phyloP scores from a whole-genome alignment of 2,797 vertebrate species.

The Masticophis lateralis region DNA sequence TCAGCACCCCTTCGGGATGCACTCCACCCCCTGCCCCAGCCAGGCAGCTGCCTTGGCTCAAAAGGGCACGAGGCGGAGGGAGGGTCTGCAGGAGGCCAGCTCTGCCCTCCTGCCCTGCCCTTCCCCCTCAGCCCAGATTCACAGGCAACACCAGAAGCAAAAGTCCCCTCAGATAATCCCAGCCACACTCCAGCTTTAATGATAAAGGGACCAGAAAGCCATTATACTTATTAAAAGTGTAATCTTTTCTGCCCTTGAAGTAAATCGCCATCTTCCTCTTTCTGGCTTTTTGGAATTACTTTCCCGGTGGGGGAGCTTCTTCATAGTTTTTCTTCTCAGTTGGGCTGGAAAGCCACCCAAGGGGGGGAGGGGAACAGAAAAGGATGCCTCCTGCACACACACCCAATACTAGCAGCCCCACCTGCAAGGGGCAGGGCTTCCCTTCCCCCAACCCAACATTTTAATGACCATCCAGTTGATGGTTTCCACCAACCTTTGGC shows the following conservation, averaged over 20 bases:
- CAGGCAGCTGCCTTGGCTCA: not conserved
- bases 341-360: not conserved
- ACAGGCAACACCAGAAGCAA: conserved; percentile 1
- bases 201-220: conserved; percentile 15
- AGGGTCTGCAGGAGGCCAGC: not conserved
- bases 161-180: conserved; percentile 12
- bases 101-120: not conserved
- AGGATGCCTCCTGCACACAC: not conserved
- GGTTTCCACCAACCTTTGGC: not conserved
- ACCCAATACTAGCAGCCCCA: not conserved
- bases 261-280: conserved; percentile 25
- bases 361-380: not conserved
- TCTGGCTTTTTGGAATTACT: conserved; percentile 25
- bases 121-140: not conserved
- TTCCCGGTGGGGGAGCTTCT: not conserved
- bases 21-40: accelerated
- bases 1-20: not conserved
- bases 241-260: conserved; percentile 35
- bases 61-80: not conserved
- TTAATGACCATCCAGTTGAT: not conserved
- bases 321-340: conserved; percentile 9
- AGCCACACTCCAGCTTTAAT: not conserved
- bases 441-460: not conserved
- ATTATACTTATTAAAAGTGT: conserved; percentile 7
- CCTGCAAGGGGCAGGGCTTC: not conserved